A percentile compares a stretch with the other conserved stretches of the same genome.
phyloP scores from a whole-genome alignment of 2,888 invertebrate genomes.

The Deilephila elpenor region DNA sequence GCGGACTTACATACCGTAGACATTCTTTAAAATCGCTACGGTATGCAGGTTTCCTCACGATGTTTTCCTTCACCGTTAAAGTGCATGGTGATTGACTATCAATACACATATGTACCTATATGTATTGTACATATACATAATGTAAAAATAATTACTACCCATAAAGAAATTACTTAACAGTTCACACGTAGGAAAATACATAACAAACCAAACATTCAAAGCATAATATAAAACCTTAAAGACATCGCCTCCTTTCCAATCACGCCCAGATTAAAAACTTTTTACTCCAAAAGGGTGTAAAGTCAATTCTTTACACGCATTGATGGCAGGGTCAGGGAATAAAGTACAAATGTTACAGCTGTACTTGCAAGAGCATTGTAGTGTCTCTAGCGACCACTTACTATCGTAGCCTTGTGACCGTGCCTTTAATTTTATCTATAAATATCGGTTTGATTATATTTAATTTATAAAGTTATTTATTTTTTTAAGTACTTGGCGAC shows the following conservation, averaged over 20 bases:
- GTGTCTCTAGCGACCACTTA: conserved; percentile 8
- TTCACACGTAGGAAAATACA: too few species aligned
- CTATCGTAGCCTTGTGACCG: background rate
- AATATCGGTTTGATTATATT: background rate
- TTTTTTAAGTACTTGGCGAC: too few species aligned
- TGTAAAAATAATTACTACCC: too few species aligned
- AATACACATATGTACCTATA: too few species aligned
- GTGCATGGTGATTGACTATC: too few species aligned
- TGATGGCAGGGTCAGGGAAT: background rate
- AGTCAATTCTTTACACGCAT: background rate
- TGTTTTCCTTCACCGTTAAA: too few species aligned
- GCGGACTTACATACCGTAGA: too few species aligned
- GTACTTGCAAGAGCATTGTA: background rate
- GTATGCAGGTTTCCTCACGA: too few species aligned
- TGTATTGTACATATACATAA: too few species aligned
- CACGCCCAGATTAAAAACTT: background rate
- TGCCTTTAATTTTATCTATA: background rate
- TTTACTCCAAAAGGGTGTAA: background rate
- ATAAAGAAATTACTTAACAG: too few species aligned
- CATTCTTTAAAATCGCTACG: too few species aligned
- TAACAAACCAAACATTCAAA: background rate
- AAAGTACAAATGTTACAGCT: background rate
- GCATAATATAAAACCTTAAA: background rate
- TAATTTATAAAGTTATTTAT: too few species aligned
- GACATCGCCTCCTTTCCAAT: background rate